Percentiles rank a stretch among this genome's conserved stretches.
phyloP scores from a whole-genome alignment of 2,888 invertebrate genomes.

The Troglohyphantes excavatus region DNA sequence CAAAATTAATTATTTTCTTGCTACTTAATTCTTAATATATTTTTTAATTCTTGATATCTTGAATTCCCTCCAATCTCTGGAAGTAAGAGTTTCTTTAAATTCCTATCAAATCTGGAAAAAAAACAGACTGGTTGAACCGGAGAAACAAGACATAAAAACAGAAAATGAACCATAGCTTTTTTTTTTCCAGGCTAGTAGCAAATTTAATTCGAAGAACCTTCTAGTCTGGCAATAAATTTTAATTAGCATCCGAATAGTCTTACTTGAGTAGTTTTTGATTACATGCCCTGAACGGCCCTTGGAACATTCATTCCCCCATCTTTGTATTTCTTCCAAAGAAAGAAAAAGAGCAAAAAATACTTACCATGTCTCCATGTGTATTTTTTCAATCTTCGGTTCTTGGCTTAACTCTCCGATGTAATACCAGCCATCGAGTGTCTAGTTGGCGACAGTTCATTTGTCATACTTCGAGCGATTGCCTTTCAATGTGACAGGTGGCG shows the following conservation, averaged over 20 bases:
- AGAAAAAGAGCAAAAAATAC: background rate
- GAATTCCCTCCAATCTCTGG: slow-evolving; percentile 1
- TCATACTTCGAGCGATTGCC: slow-evolving; percentile 19
- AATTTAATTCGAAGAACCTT: slow-evolving; percentile 32
- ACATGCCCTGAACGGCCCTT: background rate
- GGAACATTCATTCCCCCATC: background rate
- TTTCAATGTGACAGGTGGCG: slow-evolving; percentile 42
- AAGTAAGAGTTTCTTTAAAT: background rate
- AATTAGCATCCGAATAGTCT: slow-evolving; percentile 25
- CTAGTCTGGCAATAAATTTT: slow-evolving; percentile 26
- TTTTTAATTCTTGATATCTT: background rate
- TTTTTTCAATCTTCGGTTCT: background rate
- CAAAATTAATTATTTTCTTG: slow-evolving; percentile 23
- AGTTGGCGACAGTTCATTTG: slow-evolving; percentile 32
- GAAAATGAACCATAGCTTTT: background rate
- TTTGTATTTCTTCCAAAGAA: background rate
- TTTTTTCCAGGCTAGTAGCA: background rate
- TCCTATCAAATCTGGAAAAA: slow-evolving; percentile 17
- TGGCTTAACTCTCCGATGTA: background rate
- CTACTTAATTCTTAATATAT: background rate
- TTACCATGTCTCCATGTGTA: background rate
- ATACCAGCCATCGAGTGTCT: background rate
- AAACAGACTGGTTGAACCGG: slow-evolving; percentile 15
- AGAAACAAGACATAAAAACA: background rate
- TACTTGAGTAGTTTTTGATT: slow-evolving; percentile 26